Evolutionary conservation across 2,113 vertebrate species (phyloP), one percentile per base, ranked within the genome.

Genomic region (Pterocles gutturalis): DNA sequence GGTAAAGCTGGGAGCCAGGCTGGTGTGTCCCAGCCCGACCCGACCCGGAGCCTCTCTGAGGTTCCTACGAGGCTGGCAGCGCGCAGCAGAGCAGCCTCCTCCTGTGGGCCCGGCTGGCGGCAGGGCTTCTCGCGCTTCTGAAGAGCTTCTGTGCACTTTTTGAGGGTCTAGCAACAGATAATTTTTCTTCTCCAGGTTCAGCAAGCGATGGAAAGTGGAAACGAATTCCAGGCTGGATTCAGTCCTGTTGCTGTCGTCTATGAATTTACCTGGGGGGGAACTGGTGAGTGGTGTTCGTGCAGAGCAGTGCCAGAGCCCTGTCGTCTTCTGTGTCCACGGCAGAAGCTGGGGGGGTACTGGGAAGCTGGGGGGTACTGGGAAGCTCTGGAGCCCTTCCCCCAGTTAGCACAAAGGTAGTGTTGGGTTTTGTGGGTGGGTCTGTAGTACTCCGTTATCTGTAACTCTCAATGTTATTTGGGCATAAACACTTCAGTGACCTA

Each of bases 161-260:
- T 18, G 12, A 53, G 24, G 4, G 9, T 19, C 0, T 15, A 34
- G 25, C 54, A 43, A 33, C 33, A 31, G 46, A 28, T 33, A 25
- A 3, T 70, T 70, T 80, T 22, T 58, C 43, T 80, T 51, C 54
- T 3, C 1, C 36, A 99, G 99, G 99, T 99, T 46, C 99, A 99
- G 57, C 99, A 99, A 99, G 87, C 98, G 99, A 31, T 99, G 99
- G 99, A 99, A 99, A 94, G 99, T 99, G 73, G 99, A 99, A 96
- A 99, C 99, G 2, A 99, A 99, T 89, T 99, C 99, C 18, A 98
- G 99, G 25, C 97, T 99, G 57, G 99, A 99, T 94, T 99, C 99
- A 1, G 99, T 99, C 51, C 95, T 99, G 70, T 96, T 99, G 57
- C 97, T 99, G 29, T 99, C 99, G 0, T 99, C 99, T 36, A 99